Evolutionary conservation across 2,888 invertebrate species (phyloP).

Genomic region (Celastrina argiolus): DNA sequence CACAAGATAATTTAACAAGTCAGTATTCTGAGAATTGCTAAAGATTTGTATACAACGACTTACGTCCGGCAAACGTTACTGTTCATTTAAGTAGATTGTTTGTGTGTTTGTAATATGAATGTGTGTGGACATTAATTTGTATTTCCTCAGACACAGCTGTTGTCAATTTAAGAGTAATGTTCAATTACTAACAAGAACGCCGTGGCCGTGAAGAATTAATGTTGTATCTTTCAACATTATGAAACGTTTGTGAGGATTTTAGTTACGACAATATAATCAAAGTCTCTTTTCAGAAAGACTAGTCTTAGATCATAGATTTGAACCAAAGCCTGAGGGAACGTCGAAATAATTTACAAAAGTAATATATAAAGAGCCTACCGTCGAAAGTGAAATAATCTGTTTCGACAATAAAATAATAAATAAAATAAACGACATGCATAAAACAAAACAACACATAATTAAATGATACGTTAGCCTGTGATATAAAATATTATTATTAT

Average conservation of each 20-base stretch:
- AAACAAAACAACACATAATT: too few species aligned
- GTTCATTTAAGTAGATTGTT: constrained; percentile 20
- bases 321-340: too few species aligned
- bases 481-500: too few species aligned
- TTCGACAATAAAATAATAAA: too few species aligned
- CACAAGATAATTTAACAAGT: background rate
- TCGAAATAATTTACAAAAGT: too few species aligned
- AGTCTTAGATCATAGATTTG: too few species aligned
- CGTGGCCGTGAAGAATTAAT: background rate
- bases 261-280: too few species aligned
- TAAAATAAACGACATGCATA: too few species aligned
- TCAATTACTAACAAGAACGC: background rate
- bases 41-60: constrained; percentile 13
- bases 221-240: background rate
- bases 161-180: constrained; percentile 8
- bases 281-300: too few species aligned
- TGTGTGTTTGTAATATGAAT: background rate
- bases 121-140: constrained; percentile 12
- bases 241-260: background rate
- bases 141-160: constrained; percentile 18
- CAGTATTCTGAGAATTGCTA: background rate
- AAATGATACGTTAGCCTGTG: too few species aligned
- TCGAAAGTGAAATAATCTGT: too few species aligned
- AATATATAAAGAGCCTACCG: too few species aligned
- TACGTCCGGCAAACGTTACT: constrained; percentile 22